Percentiles rank a stretch among this genome's conserved stretches.
Evolutionary conservation across 2,797 vertebrate genomes (phyloP).

Genomic region (Leuciscus waleckii): DNA sequence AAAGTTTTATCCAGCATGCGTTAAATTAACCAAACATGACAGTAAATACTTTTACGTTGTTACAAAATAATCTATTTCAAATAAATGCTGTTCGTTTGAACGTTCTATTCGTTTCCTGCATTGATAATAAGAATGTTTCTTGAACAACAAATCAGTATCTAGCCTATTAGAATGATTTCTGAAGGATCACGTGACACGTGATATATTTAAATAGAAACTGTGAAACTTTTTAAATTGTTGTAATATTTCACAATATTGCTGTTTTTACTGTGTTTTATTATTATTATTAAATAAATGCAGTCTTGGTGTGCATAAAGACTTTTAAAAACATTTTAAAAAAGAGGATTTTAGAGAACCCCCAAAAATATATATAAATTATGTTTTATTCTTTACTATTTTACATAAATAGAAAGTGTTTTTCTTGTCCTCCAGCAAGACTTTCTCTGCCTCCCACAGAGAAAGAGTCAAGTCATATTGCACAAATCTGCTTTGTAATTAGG

Average conservation of each 20-base stretch:
- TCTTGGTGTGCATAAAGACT: not conserved
- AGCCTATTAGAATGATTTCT: not conserved
- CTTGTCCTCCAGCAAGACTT: not conserved
- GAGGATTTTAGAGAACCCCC: not conserved
- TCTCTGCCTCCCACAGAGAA: not conserved
- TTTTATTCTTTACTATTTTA: not conserved
- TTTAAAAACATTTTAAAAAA: not conserved
- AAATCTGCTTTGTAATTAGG: constrained; percentile 5
- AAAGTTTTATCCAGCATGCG: no score
- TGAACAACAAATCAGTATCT: not conserved
- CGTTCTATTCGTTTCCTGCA: not conserved
- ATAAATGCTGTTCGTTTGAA: not conserved
- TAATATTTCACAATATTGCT: not conserved
- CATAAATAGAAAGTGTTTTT: not conserved
- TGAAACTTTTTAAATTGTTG: not conserved
- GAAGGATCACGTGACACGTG: not conserved
- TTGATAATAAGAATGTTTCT: not conserved
- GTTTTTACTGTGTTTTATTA: not conserved
- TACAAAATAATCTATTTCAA: not conserved
- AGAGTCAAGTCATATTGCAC: not conserved
- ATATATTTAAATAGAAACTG: not conserved
- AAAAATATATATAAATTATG: not conserved
- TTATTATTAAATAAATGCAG: not conserved
- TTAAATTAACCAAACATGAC: not conserved
- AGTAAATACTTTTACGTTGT: not conserved